These are phyloP conservation scores for Mythimna lalbum DNA, from an alignment of 2,888 invertebrate species.

Conservation along the genomic window DNA sequence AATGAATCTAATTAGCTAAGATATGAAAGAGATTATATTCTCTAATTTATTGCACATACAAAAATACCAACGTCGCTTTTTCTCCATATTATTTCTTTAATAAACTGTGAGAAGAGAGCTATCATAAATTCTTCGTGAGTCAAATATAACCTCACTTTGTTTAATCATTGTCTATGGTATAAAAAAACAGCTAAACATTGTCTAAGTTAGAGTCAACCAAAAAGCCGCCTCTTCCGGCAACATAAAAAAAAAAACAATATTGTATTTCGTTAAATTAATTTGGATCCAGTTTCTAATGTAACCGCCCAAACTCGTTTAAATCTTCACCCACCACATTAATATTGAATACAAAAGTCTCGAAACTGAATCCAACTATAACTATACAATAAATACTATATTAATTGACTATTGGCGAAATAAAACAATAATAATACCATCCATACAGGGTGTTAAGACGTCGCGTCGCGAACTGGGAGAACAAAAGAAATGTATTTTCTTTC, in stretches of 20 bases:
- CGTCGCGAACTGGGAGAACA: conserved; percentile 70
- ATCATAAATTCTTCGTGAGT: conserved; percentile 60
- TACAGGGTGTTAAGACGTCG: conserved; percentile 65
- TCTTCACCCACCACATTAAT: conserved; percentile 45
- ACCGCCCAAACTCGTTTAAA: conserved; percentile 43
- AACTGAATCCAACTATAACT: conserved; percentile 74
- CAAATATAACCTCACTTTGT: conserved; percentile 61
- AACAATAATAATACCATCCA: conserved; percentile 69
- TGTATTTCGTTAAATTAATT: conserved; percentile 68
- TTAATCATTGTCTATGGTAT: conserved; percentile 74
- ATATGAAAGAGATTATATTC: conserved; percentile 84
- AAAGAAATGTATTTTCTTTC: conserved; percentile 76
- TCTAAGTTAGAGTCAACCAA: conserved; percentile 74
- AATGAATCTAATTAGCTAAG: conserved; percentile 88
- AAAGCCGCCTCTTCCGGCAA: conserved; percentile 76
- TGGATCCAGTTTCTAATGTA: conserved; percentile 70
- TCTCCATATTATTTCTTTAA: conserved; percentile 63
- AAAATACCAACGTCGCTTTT: conserved; percentile 83
- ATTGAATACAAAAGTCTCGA: conserved; percentile 55
- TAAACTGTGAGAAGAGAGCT: conserved; percentile 68
- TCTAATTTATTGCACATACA: conserved; percentile 89
- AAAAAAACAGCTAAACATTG: conserved; percentile 71
- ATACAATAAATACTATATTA: conserved; percentile 78
- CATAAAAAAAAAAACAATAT: conserved; percentile 71
- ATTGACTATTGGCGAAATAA: conserved; percentile 78